Conservation (phyloP, 1,140 invertebrate genomes). For the Nephila pilipes region DNA sequence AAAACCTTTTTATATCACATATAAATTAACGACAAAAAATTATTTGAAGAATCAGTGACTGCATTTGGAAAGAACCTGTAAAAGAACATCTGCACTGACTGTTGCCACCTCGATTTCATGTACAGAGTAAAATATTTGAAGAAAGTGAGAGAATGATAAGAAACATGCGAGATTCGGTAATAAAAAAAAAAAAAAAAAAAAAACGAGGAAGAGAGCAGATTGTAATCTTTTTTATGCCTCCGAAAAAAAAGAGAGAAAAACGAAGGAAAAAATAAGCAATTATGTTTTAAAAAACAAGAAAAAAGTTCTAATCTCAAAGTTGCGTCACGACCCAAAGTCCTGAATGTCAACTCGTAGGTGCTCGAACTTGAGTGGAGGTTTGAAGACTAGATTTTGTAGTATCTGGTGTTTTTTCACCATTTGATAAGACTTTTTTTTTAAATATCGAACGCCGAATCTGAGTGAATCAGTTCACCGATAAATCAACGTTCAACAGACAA, state of each 20-base stretch:
- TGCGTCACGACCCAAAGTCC: constrained; percentile 4
- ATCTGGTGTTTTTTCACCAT: neutral
- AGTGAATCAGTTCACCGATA: neutral
- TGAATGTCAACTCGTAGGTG: constrained; percentile 12
- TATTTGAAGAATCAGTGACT: no score
- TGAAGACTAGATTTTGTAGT: neutral
- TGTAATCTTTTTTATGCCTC: no score
- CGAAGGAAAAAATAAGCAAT: neutral
- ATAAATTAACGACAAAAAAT: no score
- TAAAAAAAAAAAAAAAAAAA: no score
- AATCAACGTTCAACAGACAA: neutral
- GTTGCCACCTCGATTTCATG: no score
- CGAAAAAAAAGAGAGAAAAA: neutral
- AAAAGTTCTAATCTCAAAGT: neutral
- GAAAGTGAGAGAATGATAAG: no score
- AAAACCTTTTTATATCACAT: no score
- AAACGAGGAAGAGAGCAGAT: no score
- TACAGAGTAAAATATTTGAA: no score
- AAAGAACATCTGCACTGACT: no score
- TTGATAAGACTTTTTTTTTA: neutral
- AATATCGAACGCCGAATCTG: neutral
- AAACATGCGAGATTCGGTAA: no score
- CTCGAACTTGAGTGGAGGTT: neutral
- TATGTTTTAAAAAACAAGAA: neutral
- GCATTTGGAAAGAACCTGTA: no score